phyloP scores from a whole-genome alignment of 2,113 vertebrate species.

The Candoia aspera region DNA sequence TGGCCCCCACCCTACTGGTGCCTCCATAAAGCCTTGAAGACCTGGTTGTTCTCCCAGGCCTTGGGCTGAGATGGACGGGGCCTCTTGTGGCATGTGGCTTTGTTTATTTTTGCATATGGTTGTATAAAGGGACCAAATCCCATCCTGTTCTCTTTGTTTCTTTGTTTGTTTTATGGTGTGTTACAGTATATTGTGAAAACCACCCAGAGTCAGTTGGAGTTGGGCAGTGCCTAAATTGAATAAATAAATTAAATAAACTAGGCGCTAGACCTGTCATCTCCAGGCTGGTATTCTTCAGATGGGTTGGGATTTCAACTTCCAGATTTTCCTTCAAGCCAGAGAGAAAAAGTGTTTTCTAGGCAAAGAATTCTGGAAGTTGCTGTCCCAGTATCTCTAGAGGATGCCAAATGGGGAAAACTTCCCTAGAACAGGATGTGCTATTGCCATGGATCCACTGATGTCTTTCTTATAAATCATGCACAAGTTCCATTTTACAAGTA shows the following conservation, averaged over 20 bases:
- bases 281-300: neutral
- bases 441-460: neutral
- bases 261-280: neutral
- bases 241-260: neutral
- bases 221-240: neutral
- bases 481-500: neutral
- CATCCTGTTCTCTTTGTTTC: neutral
- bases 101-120: too few relatives aligned
- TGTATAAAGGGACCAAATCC: neutral
- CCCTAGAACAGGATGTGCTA: neutral
- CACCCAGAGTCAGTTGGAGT: neutral
- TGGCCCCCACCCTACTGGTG: neutral
- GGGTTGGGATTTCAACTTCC: neutral
- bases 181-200: neutral
- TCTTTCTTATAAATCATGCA: neutral
- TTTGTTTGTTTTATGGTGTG: neutral
- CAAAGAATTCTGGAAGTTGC: neutral
- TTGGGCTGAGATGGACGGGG: too few relatives aligned
- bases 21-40: neutral
- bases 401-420: neutral
- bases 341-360: neutral
- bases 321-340: neutral
- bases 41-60: neutral
- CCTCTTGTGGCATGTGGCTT: too few relatives aligned
- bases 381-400: neutral